Base-by-base conservation (phyloP, 1,140 invertebrate genomes). In the Drusus annulatus region DNA sequence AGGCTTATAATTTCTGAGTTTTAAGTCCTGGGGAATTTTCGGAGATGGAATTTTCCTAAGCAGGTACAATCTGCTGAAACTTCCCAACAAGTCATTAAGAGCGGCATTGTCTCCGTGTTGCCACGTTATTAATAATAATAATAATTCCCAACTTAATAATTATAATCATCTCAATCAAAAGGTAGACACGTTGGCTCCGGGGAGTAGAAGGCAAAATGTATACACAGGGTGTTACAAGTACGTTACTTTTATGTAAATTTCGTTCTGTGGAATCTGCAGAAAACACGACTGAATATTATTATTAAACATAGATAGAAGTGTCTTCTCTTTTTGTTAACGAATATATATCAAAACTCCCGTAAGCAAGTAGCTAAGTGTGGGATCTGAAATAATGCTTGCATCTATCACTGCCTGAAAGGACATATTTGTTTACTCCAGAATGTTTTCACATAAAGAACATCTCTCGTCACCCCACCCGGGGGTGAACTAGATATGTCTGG, bases 121-220 rank as follows among this genome's bases (percentile, higher is more conserved):
- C 31, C 74, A 60, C 71, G 45, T 51, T 54, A 23, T 56, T 74
- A 74, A 74, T 76, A 60, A 76, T 73, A 79, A 79, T 79, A 79
- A 82, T 79, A 80, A 80, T 80, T 80, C 80, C 63, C 63, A 68
- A 79, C 77, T 82, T 79, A 76, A 74, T 62, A 76, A 78, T 75
- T 75, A 79, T 82, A 82, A 82, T 80, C 81, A 82, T 82, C 81
- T 79, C 81, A 82, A 82, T 82, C 81, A 82, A 74, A 80, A 82
- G 81, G 81, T 82, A 82, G 78, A 45, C 81, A 82, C 81, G 81
- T 82, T 68, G 80, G 31, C 56, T 54, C 36, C 16, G 4, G 80
- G 51, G 58, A 28, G 36, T 10, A 45, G 36, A 45, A 45, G 1
- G 36, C 36, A 45, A 13, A 45, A 45, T 8, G 13, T 45, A 13